A percentile compares a stretch with the other conserved stretches of the same genome.
These are phyloP conservation scores for Oegoconia quadripuncta DNA, from an alignment of 2,888 invertebrate species.

Conservation along the genomic window DNA sequence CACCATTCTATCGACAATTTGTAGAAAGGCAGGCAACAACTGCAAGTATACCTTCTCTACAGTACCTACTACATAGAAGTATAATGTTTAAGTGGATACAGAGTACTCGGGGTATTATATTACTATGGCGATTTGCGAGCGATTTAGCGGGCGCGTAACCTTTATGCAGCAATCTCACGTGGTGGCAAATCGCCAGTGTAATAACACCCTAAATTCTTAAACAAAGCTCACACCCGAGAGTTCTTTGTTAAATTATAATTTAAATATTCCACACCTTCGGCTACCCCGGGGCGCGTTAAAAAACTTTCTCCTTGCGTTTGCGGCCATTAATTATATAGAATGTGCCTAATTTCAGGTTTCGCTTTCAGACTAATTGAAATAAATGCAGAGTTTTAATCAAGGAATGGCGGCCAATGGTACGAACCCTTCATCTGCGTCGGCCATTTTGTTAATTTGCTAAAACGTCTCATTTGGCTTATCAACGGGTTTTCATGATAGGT, in stretches of 20 bases:
- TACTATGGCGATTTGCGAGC: too few species aligned
- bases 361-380: conserved; percentile 64
- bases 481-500: too few species aligned
- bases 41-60: too few species aligned
- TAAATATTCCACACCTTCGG: conserved; percentile 37
- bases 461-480: conserved; percentile 13
- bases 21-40: too few species aligned
- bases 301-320: conserved; percentile 32
- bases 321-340: conserved; percentile 58
- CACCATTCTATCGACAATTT: too few species aligned
- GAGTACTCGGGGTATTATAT: too few species aligned
- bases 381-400: conserved; percentile 62
- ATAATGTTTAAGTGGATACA: too few species aligned
- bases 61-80: too few species aligned
- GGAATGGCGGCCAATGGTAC: conserved; percentile 23
- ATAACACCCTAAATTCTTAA: too few species aligned
- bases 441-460: conserved; percentile 17
- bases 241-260: conserved; percentile 39
- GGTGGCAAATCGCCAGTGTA: too few species aligned
- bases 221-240: conserved; percentile 54
- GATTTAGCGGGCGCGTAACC: too few species aligned
- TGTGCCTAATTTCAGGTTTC: conserved; percentile 61
- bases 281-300: conserved; percentile 31
- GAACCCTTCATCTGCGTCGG: conserved; percentile 19
- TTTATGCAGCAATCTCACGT: too few species aligned